Evolutionary conservation across 2,888 invertebrate genomes (phyloP).

Genomic region (Ctena decussata): DNA sequence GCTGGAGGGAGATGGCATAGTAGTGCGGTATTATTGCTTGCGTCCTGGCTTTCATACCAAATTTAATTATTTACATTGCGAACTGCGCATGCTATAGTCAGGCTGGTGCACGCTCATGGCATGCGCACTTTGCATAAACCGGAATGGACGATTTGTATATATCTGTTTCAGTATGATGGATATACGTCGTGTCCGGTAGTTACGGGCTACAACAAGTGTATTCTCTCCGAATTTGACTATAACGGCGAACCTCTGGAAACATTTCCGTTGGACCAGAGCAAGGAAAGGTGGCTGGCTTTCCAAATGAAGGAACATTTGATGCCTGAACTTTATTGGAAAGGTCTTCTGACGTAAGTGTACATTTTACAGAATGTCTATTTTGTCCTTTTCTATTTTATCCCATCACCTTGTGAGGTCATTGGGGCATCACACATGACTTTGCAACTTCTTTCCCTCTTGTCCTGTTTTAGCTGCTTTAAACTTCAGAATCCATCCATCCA

Average conservation of each 20-base stretch:
- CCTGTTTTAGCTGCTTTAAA: background rate
- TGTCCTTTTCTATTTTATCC: no score
- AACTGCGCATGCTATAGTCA: no score
- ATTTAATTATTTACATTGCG: no score
- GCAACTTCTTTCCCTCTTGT: background rate
- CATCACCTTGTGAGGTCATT: no score
- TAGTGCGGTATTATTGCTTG: no score
- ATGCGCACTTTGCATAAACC: no score
- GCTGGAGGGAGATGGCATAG: no score
- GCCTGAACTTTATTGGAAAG: background rate
- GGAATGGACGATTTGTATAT: background rate
- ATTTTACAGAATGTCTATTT: background rate
- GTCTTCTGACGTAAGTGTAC: background rate
- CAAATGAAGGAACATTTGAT: slow-evolving; percentile 6
- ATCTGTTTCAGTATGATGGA: background rate
- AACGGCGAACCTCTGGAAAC: background rate
- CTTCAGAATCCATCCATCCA: no score
- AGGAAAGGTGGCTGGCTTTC: background rate
- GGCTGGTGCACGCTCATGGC: no score
- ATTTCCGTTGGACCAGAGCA: background rate
- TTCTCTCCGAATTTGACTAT: background rate
- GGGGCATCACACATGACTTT: background rate
- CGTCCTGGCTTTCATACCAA: no score
- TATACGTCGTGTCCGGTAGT: background rate
- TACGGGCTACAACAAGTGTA: slow-evolving; percentile 4